Base-by-base conservation (phyloP, 2,888 invertebrate genomes). In the Amphimallon solstitiale region DNA sequence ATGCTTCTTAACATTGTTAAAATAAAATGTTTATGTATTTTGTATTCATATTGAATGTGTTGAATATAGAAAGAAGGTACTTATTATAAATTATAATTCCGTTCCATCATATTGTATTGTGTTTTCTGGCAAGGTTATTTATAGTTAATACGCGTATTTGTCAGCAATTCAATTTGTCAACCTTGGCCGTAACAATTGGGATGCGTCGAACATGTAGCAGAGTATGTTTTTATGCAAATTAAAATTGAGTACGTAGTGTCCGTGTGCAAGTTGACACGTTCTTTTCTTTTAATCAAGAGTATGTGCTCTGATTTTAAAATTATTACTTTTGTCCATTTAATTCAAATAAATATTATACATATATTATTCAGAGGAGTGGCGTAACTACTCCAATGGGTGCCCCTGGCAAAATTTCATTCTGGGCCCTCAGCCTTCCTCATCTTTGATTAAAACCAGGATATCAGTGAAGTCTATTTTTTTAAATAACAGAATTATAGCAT, bases 211-310 rank as follows among this genome's bases (percentile, higher is more conserved):
- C 56, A 56, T 51, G 35, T 23, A 23, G 19, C 51, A 21, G 40
- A 40, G 21, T 35, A 43, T 56, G 29, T 56, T 40, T 23, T 40
- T 56, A 56, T 56, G 56, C 14, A 56, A 23, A 56, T 56, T 40
- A 56, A 21, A 14, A 14, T 21, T 43, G 29, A 21, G 9, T 40
- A 56, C 9, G 40, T 56, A 56, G 56, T 21, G 23, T 21, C 56
- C 40, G 40, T 56, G 40, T 56, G 56, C 40, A 14, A 12, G 7
- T 56, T 14, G 56, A 56, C 56, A 56, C 56, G 56, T 56, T 56
- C 23, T 23, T 40, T 56, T 56, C 23, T 9, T 40, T 40, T 56
- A 56, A 56, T 40, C 12, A 40, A 17, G 17, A 51, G 34, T 23
- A 51, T n/a, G 35, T 35, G 46, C 21, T 46, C 14, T 19, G 45